Base-by-base conservation (phyloP, 2,888 invertebrate species). In the Allygus modestus region DNA sequence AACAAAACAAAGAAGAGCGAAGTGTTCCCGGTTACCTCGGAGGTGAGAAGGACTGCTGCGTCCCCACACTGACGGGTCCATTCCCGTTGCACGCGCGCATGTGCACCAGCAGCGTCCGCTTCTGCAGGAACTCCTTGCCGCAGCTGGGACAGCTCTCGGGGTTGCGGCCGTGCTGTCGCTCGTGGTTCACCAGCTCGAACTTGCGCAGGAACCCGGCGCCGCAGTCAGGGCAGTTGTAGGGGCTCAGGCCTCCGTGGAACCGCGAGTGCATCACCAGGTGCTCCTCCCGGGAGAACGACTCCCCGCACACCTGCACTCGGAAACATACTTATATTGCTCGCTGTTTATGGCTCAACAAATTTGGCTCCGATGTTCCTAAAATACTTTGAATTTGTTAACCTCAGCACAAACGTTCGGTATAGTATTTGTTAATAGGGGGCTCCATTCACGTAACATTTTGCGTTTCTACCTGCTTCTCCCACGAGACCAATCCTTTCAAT, bases 171-270 rank as follows among this genome's bases (percentile, higher is more conserved):
- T 96, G 96, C 86, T 96, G 93, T 9, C 96, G 92, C 15, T 95
- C 96, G 90, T 96, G 96, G 91, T 96, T 96, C 73, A 96, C 96
- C 87, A 96, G 92, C 90, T 96, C 96, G 91, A 96, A 96, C 92
- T 96, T 96, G 86, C 96, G 92, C 84, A 96, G 95, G 91, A 96
- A 96, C 85, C 96, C 95, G 82, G 94, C 95, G 28, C 96, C 96
- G 89, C 99, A 99, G 89, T 97, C 97, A 82, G 95, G 94, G 91
- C 99, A 99, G 88, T 96, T 96, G 91, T 98, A 99, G 15, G 99
- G 98, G 89, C 97, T 97, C 89, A 98, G 94, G 9, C 98, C 98
- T n/a, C 97, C 98, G 91, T 98, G 98, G 91, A 97, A 97, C 85
- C 89, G 88, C 87, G 91, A 92, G 89, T 92, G 91, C 91, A 92